phyloP scores from a whole-genome alignment of 2,888 invertebrate species.

The Chloroclysta siterata region DNA sequence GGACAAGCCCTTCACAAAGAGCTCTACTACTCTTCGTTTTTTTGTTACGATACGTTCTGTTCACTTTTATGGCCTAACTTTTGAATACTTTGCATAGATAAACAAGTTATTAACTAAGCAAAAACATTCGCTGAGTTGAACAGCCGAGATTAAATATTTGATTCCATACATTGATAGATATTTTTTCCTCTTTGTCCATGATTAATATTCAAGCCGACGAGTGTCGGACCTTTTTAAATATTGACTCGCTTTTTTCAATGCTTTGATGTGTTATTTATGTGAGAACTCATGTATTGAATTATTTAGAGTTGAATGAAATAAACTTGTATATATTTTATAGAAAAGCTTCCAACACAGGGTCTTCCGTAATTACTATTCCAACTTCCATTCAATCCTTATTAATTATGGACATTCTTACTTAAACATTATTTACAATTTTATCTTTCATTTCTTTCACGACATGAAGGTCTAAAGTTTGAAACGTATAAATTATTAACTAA shows the following conservation, averaged over 20 bases:
- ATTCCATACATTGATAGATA: constrained; percentile 5
- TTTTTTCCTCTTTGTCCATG: constrained; percentile 33
- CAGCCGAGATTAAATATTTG: constrained; percentile 1
- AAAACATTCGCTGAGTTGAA: not conserved
- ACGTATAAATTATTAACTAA: too few species aligned
- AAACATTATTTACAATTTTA: too few species aligned
- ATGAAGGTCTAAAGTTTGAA: too few species aligned
- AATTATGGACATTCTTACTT: too few species aligned
- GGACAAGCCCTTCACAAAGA: too few species aligned
- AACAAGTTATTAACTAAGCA: too few species aligned
- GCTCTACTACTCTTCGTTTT: too few species aligned
- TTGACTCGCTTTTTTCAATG: constrained; percentile 23
- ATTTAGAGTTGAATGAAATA: not conserved
- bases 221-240: constrained; percentile 45
- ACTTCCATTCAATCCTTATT: not conserved
- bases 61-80: too few species aligned
- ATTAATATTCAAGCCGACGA: constrained; percentile 65
- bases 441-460: too few species aligned
- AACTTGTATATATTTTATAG: not conserved
- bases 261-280: constrained; percentile 10
- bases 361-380: not conserved
- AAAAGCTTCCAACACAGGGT: not conserved
- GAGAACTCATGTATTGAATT: not conserved
- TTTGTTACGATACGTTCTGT: too few species aligned
- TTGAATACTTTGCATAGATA: not conserved